A percentile compares a stretch with the other conserved stretches of the same genome.
Conservation (phyloP, 1,140 invertebrate genomes). For the Drosophila chauvacae region DNA sequence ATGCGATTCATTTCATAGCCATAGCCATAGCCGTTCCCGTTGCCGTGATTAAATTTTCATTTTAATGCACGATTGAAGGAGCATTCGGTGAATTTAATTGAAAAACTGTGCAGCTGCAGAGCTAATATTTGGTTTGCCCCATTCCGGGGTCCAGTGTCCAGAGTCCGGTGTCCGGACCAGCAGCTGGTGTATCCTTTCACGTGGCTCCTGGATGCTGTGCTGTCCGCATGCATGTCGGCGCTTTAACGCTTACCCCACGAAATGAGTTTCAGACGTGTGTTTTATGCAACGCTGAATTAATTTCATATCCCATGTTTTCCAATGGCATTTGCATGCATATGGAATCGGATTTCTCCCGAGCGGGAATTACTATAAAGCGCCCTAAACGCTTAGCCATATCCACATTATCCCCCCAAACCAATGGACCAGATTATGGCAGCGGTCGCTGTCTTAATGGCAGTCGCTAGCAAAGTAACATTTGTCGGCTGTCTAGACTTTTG, state of each 20-base stretch:
- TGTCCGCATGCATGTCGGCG: conserved; percentile 42
- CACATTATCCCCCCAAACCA: conserved; percentile 16
- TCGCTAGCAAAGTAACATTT: conserved; percentile 26
- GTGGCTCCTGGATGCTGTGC: conserved; percentile 4
- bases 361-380: not conserved
- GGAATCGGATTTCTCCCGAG: conserved; percentile 35
- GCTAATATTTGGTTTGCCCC: conserved; percentile 76
- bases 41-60: conserved; percentile 81
- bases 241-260: conserved; percentile 49
- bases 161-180: conserved; percentile 11
- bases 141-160: conserved; percentile 4
- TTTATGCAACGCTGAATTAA: conserved; percentile 48
- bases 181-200: conserved; percentile 13
- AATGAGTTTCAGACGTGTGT: conserved; percentile 57
- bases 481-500: conserved; percentile 67
- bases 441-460: conserved; percentile 21
- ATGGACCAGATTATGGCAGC: conserved; percentile 29
- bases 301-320: conserved; percentile 40
- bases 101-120: conserved; percentile 67
- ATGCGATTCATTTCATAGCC: conserved; percentile 49
- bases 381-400: conserved; percentile 35
- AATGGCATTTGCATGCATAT: conserved; percentile 30
- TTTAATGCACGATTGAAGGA: conserved; percentile 80
- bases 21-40: conserved; percentile 12
- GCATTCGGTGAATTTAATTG: conserved; percentile 79